A percentile compares a stretch with the other conserved stretches of the same genome.
These are phyloP conservation scores for Tenthredo notha DNA, from an alignment of 2,888 invertebrate species.

Conservation along the genomic window DNA sequence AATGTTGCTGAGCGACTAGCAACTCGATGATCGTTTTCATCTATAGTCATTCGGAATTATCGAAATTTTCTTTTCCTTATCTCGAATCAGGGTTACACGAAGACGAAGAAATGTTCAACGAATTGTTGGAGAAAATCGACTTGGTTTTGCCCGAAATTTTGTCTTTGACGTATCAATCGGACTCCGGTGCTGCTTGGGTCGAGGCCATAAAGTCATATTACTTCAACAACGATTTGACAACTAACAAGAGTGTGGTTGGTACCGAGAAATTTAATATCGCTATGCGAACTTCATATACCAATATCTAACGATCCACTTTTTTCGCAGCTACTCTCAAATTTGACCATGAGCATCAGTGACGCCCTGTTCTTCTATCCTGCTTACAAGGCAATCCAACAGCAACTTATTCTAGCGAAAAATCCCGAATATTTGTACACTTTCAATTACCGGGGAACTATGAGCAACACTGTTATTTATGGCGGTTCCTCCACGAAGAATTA, in stretches of 20 bases:
- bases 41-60: background rate
- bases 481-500: constrained; percentile 40
- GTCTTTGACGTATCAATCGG: background rate
- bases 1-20: background rate
- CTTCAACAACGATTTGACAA: constrained; percentile 24
- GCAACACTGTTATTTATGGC: constrained; percentile 21
- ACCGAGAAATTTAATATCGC: background rate
- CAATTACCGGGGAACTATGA: constrained; percentile 60
- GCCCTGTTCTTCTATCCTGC: constrained; percentile 58
- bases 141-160: background rate
- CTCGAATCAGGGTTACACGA: background rate
- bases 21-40: background rate
- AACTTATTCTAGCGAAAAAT: constrained; percentile 39
- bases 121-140: background rate
- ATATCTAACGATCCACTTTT: background rate
- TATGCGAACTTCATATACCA: background rate
- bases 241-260: constrained; percentile 8
- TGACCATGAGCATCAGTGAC: constrained; percentile 59
- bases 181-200: constrained; percentile 16
- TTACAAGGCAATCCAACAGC: background rate
- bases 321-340: constrained; percentile 55
- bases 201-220: constrained; percentile 10
- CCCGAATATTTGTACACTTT: constrained; percentile 59
- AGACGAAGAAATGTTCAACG: background rate
- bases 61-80: background rate